These are phyloP conservation scores for Orchestia grillus DNA, from an alignment of 1,140 invertebrate genomes.

Conservation along the genomic window DNA sequence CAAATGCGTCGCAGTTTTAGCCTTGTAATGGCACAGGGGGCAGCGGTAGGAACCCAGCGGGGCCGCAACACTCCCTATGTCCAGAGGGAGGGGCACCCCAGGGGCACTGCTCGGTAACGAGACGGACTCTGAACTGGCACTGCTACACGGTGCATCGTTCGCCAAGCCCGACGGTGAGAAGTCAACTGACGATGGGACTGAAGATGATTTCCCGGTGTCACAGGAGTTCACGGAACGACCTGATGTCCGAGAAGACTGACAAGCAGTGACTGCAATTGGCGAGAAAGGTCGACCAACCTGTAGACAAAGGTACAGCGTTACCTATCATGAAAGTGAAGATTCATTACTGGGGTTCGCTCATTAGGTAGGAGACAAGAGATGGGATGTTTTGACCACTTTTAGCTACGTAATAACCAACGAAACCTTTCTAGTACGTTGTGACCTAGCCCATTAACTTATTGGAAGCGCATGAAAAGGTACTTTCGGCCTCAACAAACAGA, in stretches of 20 bases:
- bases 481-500: neutral
- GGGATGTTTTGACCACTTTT: neutral
- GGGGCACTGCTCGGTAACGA: neutral
- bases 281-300: constrained; percentile 12
- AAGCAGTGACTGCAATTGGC: neutral
- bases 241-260: neutral
- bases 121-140: neutral
- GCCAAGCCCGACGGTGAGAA: neutral
- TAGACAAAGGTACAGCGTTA: constrained; percentile 30
- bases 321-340: neutral
- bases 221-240: neutral
- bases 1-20: constrained; percentile 23
- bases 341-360: neutral
- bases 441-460: neutral
- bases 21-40: neutral
- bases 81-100: neutral
- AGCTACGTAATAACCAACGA: neutral
- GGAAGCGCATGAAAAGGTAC: neutral
- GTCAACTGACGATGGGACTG: neutral
- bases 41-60: neutral
- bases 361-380: neutral
- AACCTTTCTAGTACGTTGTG: neutral
- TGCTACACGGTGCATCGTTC: neutral
- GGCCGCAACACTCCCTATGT: neutral
- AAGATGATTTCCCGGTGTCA: neutral